phyloP scores from a whole-genome alignment of 2,888 invertebrate species.

The Cantharis rustica region DNA sequence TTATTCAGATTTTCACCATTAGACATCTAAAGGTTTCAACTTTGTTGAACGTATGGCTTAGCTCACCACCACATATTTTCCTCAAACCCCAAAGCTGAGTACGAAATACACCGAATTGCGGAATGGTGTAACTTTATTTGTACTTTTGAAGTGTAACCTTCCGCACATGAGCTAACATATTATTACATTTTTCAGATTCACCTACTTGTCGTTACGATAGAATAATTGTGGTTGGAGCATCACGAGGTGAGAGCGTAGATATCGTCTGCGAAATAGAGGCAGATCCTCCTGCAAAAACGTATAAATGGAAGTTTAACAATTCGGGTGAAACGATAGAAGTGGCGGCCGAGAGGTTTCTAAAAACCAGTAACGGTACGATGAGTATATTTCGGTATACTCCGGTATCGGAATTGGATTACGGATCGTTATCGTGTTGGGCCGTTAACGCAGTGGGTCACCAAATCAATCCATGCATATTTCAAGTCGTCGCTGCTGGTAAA shows the following conservation, averaged over 20 bases:
- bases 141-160: too few relatives aligned
- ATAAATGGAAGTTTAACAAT: constrained; percentile 95
- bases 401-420: constrained; percentile 76
- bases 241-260: constrained; percentile 83
- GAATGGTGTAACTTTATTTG: too few relatives aligned
- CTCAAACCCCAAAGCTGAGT: too few relatives aligned
- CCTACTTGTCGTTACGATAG: constrained; percentile 80
- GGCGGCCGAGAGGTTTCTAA: constrained; percentile 73
- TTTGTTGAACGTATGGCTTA: too few relatives aligned
- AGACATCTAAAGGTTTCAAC: too few relatives aligned
- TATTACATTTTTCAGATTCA: constrained; percentile 65
- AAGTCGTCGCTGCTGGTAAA: constrained; percentile 86
- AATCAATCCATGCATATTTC: constrained; percentile 82
- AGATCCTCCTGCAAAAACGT: constrained; percentile 86
- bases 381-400: constrained; percentile 69
- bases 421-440: constrained; percentile 86
- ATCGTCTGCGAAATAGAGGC: constrained; percentile 90
- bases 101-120: too few relatives aligned
- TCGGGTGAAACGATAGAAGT: constrained; percentile 88
- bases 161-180: too few relatives aligned
- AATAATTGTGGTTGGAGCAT: constrained; percentile 84
- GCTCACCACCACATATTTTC: too few relatives aligned
- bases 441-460: constrained; percentile 84
- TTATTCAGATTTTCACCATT: too few relatives aligned
- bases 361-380: constrained; percentile 74